These are phyloP conservation scores for Bimastos eiseni DNA, from an alignment of 2,888 invertebrate genomes.

Conservation along the genomic window DNA sequence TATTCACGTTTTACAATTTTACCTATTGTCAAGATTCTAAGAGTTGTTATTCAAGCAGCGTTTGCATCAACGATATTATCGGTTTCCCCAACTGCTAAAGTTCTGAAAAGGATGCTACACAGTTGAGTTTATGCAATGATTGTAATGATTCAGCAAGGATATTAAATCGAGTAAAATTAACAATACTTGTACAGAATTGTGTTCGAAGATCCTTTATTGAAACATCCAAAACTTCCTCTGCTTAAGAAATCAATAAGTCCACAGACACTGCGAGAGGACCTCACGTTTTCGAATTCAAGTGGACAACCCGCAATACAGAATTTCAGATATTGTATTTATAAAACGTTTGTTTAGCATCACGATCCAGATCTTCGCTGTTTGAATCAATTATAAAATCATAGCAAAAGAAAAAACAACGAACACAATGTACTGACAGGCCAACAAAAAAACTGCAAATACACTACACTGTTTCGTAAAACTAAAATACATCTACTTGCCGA, in stretches of 20 bases:
- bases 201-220: not conserved
- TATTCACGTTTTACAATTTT: too few relatives aligned
- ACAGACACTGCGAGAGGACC: not conserved
- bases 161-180: not conserved
- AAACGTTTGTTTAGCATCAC: not conserved
- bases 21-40: too few relatives aligned
- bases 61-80: too few relatives aligned
- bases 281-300: constrained; percentile 4
- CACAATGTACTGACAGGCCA: not conserved
- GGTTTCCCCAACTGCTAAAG: too few relatives aligned
- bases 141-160: not conserved
- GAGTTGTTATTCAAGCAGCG: too few relatives aligned
- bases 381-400: constrained; percentile 1
- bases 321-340: not conserved
- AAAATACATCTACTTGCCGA: not conserved
- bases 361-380: not conserved
- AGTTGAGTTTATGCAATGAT: too few relatives aligned
- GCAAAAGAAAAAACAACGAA: not conserved
- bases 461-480: not conserved
- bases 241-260: not conserved
- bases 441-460: not conserved
- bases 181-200: not conserved
- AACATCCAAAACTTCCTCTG: not conserved
- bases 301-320: not conserved
- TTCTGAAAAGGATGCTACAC: too few relatives aligned